A percentile compares a stretch with the other conserved stretches of the same genome.
phyloP scores from a whole-genome alignment of 2,797 vertebrate genomes.

The Poeciliopsis infans region DNA sequence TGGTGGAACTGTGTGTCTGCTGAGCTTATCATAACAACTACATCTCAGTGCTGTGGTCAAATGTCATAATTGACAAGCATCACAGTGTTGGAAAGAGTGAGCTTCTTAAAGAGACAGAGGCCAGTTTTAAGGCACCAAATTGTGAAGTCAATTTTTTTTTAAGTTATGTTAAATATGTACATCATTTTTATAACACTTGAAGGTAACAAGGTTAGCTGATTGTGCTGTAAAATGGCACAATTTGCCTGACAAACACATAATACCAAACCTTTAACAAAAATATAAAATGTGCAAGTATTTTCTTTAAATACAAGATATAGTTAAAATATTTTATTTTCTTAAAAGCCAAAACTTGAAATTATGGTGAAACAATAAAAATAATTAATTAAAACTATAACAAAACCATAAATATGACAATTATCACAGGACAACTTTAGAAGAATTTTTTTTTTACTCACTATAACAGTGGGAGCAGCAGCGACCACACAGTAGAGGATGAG shows the following conservation, averaged over 20 bases:
- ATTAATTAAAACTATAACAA: background rate
- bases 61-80: background rate
- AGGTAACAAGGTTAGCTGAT: too few relatives aligned
- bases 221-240: too few relatives aligned
- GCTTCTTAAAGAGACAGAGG: too few relatives aligned
- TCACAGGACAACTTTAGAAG: background rate
- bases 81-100: background rate
- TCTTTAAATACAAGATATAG: background rate
- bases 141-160: too few relatives aligned
- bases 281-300: background rate
- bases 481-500: slow-evolving; percentile 95
- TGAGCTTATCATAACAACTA: too few relatives aligned
- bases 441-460: slow-evolving; percentile 84
- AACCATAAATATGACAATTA: background rate
- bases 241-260: background rate
- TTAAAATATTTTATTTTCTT: background rate
- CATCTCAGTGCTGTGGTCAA: too few relatives aligned
- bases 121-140: too few relatives aligned
- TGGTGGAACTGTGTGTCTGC: too few relatives aligned
- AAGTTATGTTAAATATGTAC: too few relatives aligned
- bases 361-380: background rate
- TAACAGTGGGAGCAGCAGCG: slow-evolving; percentile 89
- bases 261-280: background rate
- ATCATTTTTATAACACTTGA: too few relatives aligned
- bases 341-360: background rate